Conservation (phyloP, 2,797 vertebrate species). For the Sciaenops ocellatus region DNA sequence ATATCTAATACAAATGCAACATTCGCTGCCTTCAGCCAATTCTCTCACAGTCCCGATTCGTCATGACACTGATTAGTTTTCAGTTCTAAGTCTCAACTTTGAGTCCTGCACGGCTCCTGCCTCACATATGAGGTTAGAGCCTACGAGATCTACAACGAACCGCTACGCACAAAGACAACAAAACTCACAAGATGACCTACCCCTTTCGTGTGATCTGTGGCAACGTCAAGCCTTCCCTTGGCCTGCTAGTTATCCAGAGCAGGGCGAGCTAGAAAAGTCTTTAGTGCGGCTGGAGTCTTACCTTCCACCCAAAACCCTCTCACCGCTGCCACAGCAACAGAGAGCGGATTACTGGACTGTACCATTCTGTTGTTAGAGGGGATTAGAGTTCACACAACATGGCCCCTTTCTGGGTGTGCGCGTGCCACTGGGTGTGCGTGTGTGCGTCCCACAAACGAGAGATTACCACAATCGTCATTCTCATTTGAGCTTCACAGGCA, state of each 20-base stretch:
- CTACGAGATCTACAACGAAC: slow-evolving; percentile 27
- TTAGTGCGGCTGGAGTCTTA: slow-evolving; percentile 82
- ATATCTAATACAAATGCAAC: slow-evolving; percentile 47
- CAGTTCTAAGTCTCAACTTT: slow-evolving; percentile 52
- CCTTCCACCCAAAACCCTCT: slow-evolving; percentile 89
- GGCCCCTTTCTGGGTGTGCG: slow-evolving; percentile 84
- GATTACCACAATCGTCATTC: slow-evolving; percentile 86
- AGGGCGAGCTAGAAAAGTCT: slow-evolving; percentile 80
- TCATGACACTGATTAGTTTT: slow-evolving; percentile 58
- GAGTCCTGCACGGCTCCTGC: slow-evolving; percentile 48
- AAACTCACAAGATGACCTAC: slow-evolving; percentile 77
- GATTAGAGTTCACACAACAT: slow-evolving; percentile 90
- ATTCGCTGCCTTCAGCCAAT: slow-evolving; percentile 17
- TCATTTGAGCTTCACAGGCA: slow-evolving; percentile 76
- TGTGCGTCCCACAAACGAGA: slow-evolving; percentile 83
- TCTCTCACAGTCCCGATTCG: slow-evolving; percentile 33
- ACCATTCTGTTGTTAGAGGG: slow-evolving; percentile 91
- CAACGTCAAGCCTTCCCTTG: slow-evolving; percentile 71
- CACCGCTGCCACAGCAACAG: slow-evolving; percentile 92
- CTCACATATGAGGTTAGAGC: slow-evolving; percentile 37
- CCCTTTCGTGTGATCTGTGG: slow-evolving; percentile 80
- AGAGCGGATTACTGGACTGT: slow-evolving; percentile 92
- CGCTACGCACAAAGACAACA: slow-evolving; percentile 28
- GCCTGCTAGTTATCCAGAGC: slow-evolving; percentile 83
- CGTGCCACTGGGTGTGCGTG: slow-evolving; percentile 72